A percentile compares a stretch with the other conserved stretches of the same genome.
phyloP scores from a whole-genome alignment of 2,888 invertebrate genomes.

The Dicycla oo region DNA sequence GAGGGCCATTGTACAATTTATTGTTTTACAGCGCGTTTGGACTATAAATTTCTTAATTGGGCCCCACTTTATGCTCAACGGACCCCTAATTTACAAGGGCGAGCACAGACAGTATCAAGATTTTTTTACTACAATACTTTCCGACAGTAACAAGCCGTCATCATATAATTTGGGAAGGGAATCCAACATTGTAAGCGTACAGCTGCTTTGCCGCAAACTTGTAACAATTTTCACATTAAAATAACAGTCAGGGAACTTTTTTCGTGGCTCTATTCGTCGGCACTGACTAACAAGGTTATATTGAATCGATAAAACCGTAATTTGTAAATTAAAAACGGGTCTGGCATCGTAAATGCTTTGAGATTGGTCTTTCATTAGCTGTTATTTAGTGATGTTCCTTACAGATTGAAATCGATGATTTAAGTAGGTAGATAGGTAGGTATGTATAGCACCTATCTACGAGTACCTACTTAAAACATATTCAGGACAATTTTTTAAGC shows the following conservation, averaged over 20 bases:
- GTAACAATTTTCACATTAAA: conserved; percentile 86
- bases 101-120: conserved; percentile 80
- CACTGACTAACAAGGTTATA: conserved; percentile 73
- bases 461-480: too few relatives aligned
- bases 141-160: conserved; percentile 75
- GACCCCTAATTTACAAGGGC: conserved; percentile 88
- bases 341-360: conserved; percentile 76
- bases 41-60: conserved; percentile 89
- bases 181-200: conserved; percentile 77
- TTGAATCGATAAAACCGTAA: conserved; percentile 79
- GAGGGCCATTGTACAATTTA: conserved; percentile 87
- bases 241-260: conserved; percentile 79
- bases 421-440: conserved; percentile 14
- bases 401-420: conserved; percentile 35
- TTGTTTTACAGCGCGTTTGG: conserved; percentile 88
- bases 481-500: too few relatives aligned
- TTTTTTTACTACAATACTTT: conserved; percentile 70
- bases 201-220: conserved; percentile 76
- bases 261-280: conserved; percentile 74
- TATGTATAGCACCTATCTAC: too few relatives aligned
- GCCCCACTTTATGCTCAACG: conserved; percentile 83
- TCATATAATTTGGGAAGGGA: conserved; percentile 84
- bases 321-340: conserved; percentile 83
- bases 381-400: conserved; percentile 73
- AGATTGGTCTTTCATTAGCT: conserved; percentile 82